These are phyloP conservation scores for Setipinna tenuifilis DNA, from an alignment of 2,797 vertebrate genomes.

Conservation along the genomic window DNA sequence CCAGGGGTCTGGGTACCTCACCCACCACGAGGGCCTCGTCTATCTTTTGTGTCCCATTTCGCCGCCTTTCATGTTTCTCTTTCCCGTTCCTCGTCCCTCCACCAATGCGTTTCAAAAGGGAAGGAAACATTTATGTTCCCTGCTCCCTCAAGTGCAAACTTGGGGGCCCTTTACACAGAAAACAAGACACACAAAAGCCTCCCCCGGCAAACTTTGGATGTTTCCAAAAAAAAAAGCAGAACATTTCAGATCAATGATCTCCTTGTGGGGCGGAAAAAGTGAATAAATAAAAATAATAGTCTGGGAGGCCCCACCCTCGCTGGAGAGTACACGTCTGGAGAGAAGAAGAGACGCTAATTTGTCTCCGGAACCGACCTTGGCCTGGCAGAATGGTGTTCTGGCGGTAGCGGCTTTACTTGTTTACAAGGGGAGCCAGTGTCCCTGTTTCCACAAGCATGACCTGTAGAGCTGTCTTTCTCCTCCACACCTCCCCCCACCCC, in stretches of 20 bases:
- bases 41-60: constrained; percentile 57
- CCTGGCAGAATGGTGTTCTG: not conserved
- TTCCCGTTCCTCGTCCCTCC: constrained; percentile 30
- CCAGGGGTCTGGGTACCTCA: constrained; percentile 45
- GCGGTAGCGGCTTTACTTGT: not conserved
- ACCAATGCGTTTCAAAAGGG: constrained; percentile 44
- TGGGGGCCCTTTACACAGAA: constrained; percentile 36
- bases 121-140: constrained; percentile 47
- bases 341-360: not conserved
- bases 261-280: not conserved
- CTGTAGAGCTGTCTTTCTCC: not conserved
- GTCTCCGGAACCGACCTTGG: not conserved
- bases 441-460: not conserved
- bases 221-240: not conserved
- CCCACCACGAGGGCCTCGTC: constrained; percentile 49
- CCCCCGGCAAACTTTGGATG: constrained; percentile 34
- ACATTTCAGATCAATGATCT: not conserved
- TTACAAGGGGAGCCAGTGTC: not conserved
- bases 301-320: too few relatives aligned
- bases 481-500: too few relatives aligned
- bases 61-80: constrained; percentile 54
- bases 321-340: not conserved
- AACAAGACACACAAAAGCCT: not conserved
- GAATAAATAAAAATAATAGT: not conserved
- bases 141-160: constrained; percentile 54